Evolutionary conservation across 2,797 vertebrate species (phyloP).

Genomic region (Clamator glandarius): DNA sequence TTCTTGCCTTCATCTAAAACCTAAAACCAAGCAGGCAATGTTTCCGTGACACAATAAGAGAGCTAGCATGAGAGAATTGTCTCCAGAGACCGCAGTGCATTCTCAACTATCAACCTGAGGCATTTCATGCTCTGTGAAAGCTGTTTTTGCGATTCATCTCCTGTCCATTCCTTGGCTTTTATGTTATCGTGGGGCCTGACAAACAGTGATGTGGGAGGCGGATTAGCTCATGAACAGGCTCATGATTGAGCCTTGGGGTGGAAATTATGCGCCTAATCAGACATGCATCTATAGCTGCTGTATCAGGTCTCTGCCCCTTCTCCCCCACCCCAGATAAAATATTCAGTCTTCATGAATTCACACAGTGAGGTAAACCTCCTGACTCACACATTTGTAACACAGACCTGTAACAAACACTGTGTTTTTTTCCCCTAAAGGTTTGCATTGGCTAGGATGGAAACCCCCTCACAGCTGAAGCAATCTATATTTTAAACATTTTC

Average conservation of each 20-base stretch:
- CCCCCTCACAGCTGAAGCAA: neutral
- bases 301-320: neutral
- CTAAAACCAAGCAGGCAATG: slow-evolving; percentile 4
- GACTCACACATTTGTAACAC: neutral
- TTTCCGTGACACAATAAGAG: slow-evolving; percentile 26
- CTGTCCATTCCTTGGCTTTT: neutral
- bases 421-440: neutral
- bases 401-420: neutral
- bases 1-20: slow-evolving; percentile 37
- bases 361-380: neutral
- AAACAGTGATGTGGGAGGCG: neutral
- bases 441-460: neutral
- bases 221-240: neutral
- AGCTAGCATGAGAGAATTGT: neutral
- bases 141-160: neutral
- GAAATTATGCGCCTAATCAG: neutral
- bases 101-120: slow-evolving; percentile 27
- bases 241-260: neutral
- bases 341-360: neutral
- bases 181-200: neutral
- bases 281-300: neutral
- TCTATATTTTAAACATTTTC: neutral
- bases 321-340: neutral
- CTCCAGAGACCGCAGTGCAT: neutral
- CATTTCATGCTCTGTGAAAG: slow-evolving; percentile 7